Evolutionary conservation across 2,797 vertebrate species (phyloP), one percentile per base, ranked within the genome.

Genomic region (Manis pentadactyla): DNA sequence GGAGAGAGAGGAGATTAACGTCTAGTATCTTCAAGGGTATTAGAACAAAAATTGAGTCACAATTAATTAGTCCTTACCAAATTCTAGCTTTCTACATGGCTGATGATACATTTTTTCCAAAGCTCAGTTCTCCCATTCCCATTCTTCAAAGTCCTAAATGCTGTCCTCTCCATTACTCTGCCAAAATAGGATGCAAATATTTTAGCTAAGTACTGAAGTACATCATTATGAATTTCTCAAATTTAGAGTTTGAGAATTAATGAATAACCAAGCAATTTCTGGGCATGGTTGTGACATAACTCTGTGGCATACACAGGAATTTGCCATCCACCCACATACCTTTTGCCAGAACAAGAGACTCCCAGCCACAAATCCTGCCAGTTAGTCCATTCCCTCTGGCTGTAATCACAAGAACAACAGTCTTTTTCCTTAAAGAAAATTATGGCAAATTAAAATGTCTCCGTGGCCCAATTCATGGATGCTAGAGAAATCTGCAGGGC

Each of bases 361-460:
- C 98, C 46, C 98, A 99, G 73, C 98, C 98, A 49, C 98, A 99
- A 77, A 98, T 98, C 97, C 98, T 98, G 77, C 98, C 98, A 17
- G 99, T 98, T 93, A 98, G 98, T 19, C 99, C 98, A 84, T 97
- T 97, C 91, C 95, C 98, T 97, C 97, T 98, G 78, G 98, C 98
- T 97, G 97, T 97, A 91, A 97, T 97, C 96, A 98, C 97, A 91
- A 96, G 98, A 88, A 98, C 95, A 96, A 99, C 46, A 46, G 98
- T 98, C 97, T 98, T 99, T 46, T 46, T 46, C 86, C 78, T 96
- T 93, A 90, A 87, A 95, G 94, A 97, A 97, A 94, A 96, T 93
- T 81, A 96, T 74, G 74, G 93, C 77, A 92, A 97, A 92, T 95
- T 74, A 96, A 97, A 97, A 95, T 88, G 90, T 53, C 89, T 90